These are phyloP conservation scores for Gymnogyps californianus DNA, from an alignment of 2,113 vertebrate genomes.

Conservation along the genomic window DNA sequence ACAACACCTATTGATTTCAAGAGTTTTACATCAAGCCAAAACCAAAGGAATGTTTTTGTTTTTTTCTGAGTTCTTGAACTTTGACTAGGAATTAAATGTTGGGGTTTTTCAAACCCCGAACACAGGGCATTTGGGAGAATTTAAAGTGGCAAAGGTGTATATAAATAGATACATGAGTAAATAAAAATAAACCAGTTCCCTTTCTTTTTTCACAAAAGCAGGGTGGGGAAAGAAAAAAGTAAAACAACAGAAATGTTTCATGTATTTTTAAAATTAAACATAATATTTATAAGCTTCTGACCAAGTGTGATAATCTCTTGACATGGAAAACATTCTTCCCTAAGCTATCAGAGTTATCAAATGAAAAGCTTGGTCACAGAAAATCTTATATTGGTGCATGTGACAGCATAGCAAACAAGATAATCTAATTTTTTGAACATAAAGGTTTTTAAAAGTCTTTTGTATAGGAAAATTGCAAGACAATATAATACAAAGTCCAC, in stretches of 20 bases:
- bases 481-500: background rate
- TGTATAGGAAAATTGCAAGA: background rate
- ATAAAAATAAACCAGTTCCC: background rate
- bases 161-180: background rate
- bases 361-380: background rate
- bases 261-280: background rate
- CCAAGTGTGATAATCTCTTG: background rate
- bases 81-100: background rate
- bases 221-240: rapidly evolving
- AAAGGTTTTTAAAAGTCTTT: background rate
- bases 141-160: background rate
- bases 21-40: background rate
- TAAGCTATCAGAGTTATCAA: background rate
- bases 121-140: background rate
- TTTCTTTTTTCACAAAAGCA: background rate
- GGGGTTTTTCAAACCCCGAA: rapidly evolving
- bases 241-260: background rate
- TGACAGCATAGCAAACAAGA: background rate
- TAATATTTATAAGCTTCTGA: background rate
- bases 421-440: background rate
- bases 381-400: background rate
- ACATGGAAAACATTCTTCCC: background rate
- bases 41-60: rapidly evolving
- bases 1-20: background rate
- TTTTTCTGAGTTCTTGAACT: background rate